Base-by-base conservation (phyloP, 2,113 vertebrate genomes). In the Danio rerio region DNA sequence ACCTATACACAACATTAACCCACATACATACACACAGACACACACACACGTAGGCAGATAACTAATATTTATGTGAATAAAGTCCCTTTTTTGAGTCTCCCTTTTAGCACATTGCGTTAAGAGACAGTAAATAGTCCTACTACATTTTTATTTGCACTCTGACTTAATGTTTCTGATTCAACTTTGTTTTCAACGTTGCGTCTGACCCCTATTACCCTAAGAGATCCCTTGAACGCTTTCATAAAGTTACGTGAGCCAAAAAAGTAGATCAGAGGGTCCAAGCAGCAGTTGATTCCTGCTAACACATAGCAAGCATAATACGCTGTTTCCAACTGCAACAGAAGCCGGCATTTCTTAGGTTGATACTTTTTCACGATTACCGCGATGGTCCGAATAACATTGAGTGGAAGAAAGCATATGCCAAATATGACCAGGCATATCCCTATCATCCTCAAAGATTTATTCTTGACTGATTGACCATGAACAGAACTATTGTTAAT, bases 321-420 rank as follows among this genome's bases (percentile, higher is more conserved):
- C 20, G 87, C 84, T 6, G 82, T 21, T 70, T 90, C 88, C 7
- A 73, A 15, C 8, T 13, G 5, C 3, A 80, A 45, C 42, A 92
- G 49, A 12, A 85, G 65, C 2, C 18, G 0, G 3, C 89, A 91
- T 13, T 66, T 9, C 9, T 49, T 0, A 0, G 16, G 12, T 0
- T 69, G 84, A 77, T 84, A 86, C 81, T 84, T 85, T 45, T 82
- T 90, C 6, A 92, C 0, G 1, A 87, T 31, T 0, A 94, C 80
- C 0, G 0, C 92, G 0, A 87, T 0, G 0, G 91, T 93, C 18
- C 92, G 87, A 7, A 87, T 77, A 31, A 93, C 61, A 8, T 93
- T 92, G 6, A 94, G 78, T 0, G 93, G 93, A 9, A 88, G 88
- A 80, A 94, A 95, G 65, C 93, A 94, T 50, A 90, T 0, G 0